A percentile compares a stretch with the other conserved stretches of the same genome.
Evolutionary conservation across 1,140 invertebrate genomes (phyloP).

Genomic region (Hermatobates lingyangjiaoensis): DNA sequence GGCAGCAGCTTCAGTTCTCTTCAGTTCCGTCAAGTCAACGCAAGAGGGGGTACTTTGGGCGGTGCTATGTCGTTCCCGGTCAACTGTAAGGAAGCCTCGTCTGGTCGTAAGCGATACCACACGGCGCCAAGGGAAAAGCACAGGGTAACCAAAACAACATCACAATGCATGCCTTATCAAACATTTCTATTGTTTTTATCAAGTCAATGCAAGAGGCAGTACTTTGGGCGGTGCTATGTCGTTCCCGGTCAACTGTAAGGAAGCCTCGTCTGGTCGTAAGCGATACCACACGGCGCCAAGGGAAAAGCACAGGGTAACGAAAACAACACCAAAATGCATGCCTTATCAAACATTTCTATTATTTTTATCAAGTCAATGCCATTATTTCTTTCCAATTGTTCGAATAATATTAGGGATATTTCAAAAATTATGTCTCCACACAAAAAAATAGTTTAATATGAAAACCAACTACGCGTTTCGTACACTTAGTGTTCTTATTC

Average conservation of each 20-base stretch:
- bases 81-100: constrained; percentile 21
- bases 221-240: not conserved
- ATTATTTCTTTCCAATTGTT: not conserved
- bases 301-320: constrained; percentile 36
- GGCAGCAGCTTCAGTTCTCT: not conserved
- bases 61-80: not conserved
- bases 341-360: too few relatives aligned
- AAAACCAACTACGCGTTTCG: too few relatives aligned
- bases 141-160: constrained; percentile 31
- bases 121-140: constrained; percentile 38
- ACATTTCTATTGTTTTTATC: too few relatives aligned
- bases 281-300: constrained; percentile 37
- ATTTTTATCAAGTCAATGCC: too few relatives aligned
- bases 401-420: not conserved
- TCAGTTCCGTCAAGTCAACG: not conserved
- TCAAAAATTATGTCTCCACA: too few relatives aligned
- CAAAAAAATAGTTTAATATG: too few relatives aligned
- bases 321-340: too few relatives aligned
- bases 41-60: not conserved
- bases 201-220: too few relatives aligned
- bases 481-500: too few relatives aligned
- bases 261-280: constrained; percentile 29
- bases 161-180: too few relatives aligned
- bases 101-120: constrained; percentile 32
- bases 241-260: not conserved